Evolutionary conservation across 2,113 vertebrate species (phyloP).

Genomic region (Colinus virginianus): DNA sequence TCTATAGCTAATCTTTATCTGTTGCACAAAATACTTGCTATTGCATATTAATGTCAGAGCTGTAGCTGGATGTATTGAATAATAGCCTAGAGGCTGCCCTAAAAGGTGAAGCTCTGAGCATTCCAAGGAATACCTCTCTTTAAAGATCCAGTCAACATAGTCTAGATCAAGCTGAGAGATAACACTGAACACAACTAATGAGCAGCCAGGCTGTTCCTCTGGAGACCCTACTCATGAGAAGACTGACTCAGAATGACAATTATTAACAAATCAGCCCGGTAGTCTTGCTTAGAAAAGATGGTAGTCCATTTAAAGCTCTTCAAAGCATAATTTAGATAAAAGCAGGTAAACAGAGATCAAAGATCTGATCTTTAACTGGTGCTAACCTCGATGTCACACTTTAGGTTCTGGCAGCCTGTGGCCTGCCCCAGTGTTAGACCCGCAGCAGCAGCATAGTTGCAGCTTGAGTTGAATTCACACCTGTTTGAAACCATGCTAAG

Average conservation of each 20-base stretch:
- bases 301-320: neutral
- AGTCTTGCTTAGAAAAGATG: neutral
- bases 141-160: neutral
- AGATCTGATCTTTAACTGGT: neutral
- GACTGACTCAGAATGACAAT: neutral
- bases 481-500: slow-evolving; percentile 6
- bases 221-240: accelerated
- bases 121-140: neutral
- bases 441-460: neutral
- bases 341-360: neutral
- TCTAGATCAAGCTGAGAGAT: neutral
- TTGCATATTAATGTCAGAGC: neutral
- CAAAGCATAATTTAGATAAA: neutral
- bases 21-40: neutral
- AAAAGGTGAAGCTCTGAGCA: neutral
- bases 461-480: neutral
- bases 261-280: neutral
- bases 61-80: neutral
- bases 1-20: neutral
- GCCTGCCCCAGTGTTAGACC: neutral
- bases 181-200: neutral
- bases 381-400: accelerated
- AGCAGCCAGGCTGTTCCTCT: neutral
- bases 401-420: neutral
- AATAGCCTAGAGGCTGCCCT: neutral